phyloP scores from a whole-genome alignment of 2,797 vertebrate genomes.

The Champsocephalus esox region DNA sequence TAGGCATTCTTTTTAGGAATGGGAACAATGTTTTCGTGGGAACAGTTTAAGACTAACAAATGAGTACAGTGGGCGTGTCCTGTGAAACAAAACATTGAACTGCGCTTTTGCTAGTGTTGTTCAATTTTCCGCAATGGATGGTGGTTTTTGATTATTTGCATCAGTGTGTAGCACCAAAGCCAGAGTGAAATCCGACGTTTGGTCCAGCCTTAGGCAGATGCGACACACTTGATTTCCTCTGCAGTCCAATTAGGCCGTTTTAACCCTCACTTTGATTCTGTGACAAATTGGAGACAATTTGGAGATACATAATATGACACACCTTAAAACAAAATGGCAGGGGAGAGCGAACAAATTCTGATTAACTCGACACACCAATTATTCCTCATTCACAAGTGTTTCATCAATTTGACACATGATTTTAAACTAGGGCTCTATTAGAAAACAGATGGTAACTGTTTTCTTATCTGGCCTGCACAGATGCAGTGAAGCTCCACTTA shows the following conservation, averaged over 20 bases:
- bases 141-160: constrained; percentile 35
- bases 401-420: constrained; percentile 70
- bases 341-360: constrained; percentile 54
- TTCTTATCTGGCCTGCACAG: constrained; percentile 48
- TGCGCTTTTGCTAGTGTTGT: constrained; percentile 13
- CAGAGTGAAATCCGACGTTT: constrained; percentile 37
- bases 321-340: constrained; percentile 66
- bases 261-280: constrained; percentile 69
- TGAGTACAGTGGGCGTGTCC: constrained; percentile 17
- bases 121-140: constrained; percentile 25
- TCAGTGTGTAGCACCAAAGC: constrained; percentile 21
- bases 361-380: constrained; percentile 72
- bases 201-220: constrained; percentile 53
- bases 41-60: constrained; percentile 55
- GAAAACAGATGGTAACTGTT: constrained; percentile 47
- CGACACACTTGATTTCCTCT: constrained; percentile 62
- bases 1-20: constrained; percentile 57
- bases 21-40: constrained; percentile 23
- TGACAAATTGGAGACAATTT: constrained; percentile 75
- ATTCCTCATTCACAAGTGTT: constrained; percentile 67
- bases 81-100: constrained; percentile 34
- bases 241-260: constrained; percentile 69
- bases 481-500: constrained; percentile 36
- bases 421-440: constrained; percentile 52
- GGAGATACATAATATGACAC: constrained; percentile 64